Evolutionary conservation across 2,113 vertebrate species (phyloP).

Genomic region (Gracilinanus agilis): DNA sequence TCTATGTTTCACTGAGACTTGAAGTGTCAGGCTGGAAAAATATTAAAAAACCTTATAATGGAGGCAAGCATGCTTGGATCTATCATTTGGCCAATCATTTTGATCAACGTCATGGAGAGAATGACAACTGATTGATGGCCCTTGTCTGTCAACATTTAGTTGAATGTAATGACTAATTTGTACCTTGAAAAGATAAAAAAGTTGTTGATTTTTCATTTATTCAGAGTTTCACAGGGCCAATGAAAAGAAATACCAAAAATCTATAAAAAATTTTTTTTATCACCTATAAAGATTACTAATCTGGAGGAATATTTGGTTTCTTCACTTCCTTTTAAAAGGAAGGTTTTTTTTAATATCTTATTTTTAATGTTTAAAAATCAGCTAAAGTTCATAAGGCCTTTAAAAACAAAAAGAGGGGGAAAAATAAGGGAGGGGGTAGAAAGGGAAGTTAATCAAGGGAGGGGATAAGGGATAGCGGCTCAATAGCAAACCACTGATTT

Average conservation of each 20-base stretch:
- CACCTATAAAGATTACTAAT: not conserved
- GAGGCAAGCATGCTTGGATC: slow-evolving; percentile 34
- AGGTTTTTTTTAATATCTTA: no score
- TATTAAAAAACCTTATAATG: slow-evolving; percentile 51
- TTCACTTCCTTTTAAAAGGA: no score
- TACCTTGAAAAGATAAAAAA: not conserved
- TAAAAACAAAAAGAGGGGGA: no score
- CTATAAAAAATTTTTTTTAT: slow-evolving; percentile 46
- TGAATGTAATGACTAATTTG: not conserved
- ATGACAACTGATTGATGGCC: slow-evolving; percentile 11
- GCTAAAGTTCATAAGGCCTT: no score
- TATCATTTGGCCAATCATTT: slow-evolving; percentile 55
- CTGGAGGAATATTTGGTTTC: not conserved
- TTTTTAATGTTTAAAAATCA: no score
- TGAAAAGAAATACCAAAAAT: slow-evolving; percentile 28
- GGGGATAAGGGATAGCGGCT: no score
- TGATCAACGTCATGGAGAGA: slow-evolving; percentile 53
- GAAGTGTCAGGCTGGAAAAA: slow-evolving; percentile 50
- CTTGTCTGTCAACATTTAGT: not conserved
- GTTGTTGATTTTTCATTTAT: not conserved
- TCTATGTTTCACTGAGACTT: slow-evolving; percentile 43
- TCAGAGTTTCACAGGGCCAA: not conserved
- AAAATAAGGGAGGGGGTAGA: no score
- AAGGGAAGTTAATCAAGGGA: no score
- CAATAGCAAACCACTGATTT: no score